Base-by-base conservation (phyloP, 1,140 invertebrate genomes). In the Hypothenemus hampei region DNA sequence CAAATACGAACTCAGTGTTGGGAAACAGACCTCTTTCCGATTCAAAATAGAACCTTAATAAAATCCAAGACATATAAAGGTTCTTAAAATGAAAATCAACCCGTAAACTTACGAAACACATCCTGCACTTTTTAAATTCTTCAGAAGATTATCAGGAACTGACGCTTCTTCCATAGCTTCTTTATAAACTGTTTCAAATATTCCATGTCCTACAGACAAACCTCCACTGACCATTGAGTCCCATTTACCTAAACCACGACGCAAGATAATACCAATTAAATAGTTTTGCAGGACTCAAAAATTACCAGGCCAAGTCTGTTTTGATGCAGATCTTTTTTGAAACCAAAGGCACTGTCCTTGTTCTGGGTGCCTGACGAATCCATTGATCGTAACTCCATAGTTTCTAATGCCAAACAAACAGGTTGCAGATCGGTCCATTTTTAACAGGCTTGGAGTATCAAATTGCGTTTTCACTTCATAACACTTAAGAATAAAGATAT, bases 141-240 rank as follows among this genome's bases (percentile, higher is more conserved):
- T 81, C 15, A 87, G 78, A 21, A 91, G 75, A 66, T 85, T 77
- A 39, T 75, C 72, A 40, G 87, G 82, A 62, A 93, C 85, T 29
- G 89, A 91, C 22, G 93, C 94, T 72, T 97, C 94, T 74, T 97
- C 94, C 56, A 86, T 83, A 8, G 92, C 92, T 72, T 97, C 94
- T 70, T 96, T 96, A 59, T 87, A 80, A 15, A 89, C 90, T 40
- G 92, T 95, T 72, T 95, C 89, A 46, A 86, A 71, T 37, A 96
- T 86, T 21, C 85, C 84, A 72, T 85, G 87, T 7, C 91, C 92
- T 31, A 91, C 90, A 37, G 89, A 87, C 24, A 97, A 72, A 10
- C 93, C 94, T 50, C 94, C 93, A 59, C 89, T 90, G 4, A 93
- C 92, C 86, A 96, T 92, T 67, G 93, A 95, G 70, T 97, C 93